phyloP scores from a whole-genome alignment of 2,888 invertebrate genomes.

The Meteorus cinctellus region DNA sequence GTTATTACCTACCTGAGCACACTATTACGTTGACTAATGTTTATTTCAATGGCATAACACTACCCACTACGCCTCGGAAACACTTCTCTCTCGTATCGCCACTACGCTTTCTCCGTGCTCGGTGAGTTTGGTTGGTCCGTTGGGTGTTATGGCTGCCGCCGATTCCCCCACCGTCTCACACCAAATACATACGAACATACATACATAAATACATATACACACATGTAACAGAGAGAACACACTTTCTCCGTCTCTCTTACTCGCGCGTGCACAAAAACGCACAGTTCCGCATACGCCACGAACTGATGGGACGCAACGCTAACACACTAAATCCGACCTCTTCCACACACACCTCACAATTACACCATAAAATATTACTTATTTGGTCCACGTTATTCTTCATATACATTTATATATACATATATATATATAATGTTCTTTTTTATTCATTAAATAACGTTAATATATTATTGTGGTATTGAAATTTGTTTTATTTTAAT shows the following conservation, averaged over 20 bases:
- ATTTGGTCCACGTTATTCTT: background rate
- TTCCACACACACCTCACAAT: slow-evolving; percentile 52
- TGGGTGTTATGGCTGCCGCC: slow-evolving; percentile 69
- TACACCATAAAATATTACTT: slow-evolving; percentile 15
- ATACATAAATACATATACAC: slow-evolving; percentile 51
- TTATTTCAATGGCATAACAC: slow-evolving; percentile 66
- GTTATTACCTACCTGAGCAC: slow-evolving; percentile 68
- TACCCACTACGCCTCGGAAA: slow-evolving; percentile 69
- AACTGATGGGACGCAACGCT: slow-evolving; percentile 50
- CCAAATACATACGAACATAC: slow-evolving; percentile 52
- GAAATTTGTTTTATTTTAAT: too few relatives aligned
- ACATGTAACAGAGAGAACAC: background rate
- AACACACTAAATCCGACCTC: slow-evolving; percentile 38
- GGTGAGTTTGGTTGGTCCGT: slow-evolving; percentile 65
- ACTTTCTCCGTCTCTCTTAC: slow-evolving; percentile 36
- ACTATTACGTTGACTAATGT: slow-evolving; percentile 65
- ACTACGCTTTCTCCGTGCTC: slow-evolving; percentile 68
- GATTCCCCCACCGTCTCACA: slow-evolving; percentile 65
- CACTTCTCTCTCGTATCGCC: slow-evolving; percentile 54
- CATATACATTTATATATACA: background rate
- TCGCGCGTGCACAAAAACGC: slow-evolving; percentile 58
- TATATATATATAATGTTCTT: too few relatives aligned
- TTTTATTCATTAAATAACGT: too few relatives aligned
- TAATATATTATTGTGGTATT: too few relatives aligned
- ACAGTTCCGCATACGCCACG: slow-evolving; percentile 60